Evolutionary conservation across 2,113 vertebrate genomes (phyloP).

Genomic region (Thermophis baileyi): DNA sequence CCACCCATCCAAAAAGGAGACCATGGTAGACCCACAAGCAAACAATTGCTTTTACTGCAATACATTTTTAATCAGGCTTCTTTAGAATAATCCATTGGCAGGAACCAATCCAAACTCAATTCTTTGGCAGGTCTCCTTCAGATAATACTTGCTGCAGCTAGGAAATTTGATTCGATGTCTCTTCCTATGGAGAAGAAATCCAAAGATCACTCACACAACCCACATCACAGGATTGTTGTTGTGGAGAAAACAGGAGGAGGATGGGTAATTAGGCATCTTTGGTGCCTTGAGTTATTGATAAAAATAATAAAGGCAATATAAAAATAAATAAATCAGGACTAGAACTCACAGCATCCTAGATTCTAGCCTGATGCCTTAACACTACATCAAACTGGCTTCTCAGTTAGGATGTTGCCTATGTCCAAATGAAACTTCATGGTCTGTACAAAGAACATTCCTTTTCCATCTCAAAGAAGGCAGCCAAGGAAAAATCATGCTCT

Average conservation of each 20-base stretch:
- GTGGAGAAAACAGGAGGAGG: background rate
- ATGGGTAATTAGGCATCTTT: background rate
- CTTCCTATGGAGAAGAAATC: background rate
- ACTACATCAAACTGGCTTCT: background rate
- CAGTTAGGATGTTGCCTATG: background rate
- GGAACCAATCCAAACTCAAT: background rate
- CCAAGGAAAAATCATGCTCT: background rate
- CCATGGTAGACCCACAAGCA: background rate
- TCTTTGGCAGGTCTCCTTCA: background rate
- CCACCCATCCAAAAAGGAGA: background rate
- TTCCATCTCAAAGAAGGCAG: background rate
- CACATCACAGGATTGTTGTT: background rate
- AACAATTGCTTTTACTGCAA: background rate
- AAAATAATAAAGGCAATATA: background rate
- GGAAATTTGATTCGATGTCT: background rate
- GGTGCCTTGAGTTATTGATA: background rate
- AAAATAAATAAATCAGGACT: background rate
- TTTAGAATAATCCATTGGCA: background rate
- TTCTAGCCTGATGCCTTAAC: background rate
- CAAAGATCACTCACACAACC: background rate
- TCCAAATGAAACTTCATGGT: background rate
- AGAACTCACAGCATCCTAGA: background rate
- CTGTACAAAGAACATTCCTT: background rate
- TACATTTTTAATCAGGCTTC: constrained; percentile 7
- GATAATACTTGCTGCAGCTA: background rate